Evolutionary conservation across 2,888 invertebrate species (phyloP).

Genomic region (Clanis bilineata): DNA sequence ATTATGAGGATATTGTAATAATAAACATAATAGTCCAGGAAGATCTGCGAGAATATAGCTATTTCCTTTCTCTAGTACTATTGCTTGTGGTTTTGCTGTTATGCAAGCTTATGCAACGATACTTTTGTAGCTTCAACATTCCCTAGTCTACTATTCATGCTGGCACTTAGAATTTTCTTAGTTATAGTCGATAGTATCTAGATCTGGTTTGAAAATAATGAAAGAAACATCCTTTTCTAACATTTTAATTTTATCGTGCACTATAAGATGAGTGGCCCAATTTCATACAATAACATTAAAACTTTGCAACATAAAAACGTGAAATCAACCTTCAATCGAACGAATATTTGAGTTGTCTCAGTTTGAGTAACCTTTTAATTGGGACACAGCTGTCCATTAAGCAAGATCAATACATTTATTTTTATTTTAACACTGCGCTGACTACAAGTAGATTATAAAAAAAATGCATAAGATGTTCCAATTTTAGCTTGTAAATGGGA

Average conservation of each 20-base stretch:
- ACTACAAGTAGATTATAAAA: too few relatives aligned
- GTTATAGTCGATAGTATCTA: background rate
- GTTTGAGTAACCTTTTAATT: too few relatives aligned
- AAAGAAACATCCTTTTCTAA: too few relatives aligned
- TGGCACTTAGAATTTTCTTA: background rate
- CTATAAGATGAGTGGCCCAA: too few relatives aligned
- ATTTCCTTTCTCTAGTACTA: conserved; percentile 10
- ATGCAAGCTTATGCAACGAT: conserved; percentile 1
- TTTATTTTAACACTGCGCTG: too few relatives aligned
- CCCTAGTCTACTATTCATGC: background rate
- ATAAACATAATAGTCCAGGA: conserved; percentile 1
- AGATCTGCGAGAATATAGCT: background rate
- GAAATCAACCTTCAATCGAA: background rate
- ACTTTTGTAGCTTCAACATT: conserved; percentile 5
- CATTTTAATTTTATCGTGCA: too few relatives aligned
- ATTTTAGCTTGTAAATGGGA: too few relatives aligned
- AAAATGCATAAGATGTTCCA: too few relatives aligned
- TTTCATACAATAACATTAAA: too few relatives aligned
- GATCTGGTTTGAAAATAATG: too few relatives aligned
- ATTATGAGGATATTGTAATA: background rate
- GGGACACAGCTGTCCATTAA: background rate
- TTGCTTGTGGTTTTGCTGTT: conserved; percentile 6
- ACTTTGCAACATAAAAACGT: too few relatives aligned
- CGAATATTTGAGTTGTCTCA: background rate
- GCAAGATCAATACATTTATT: too few relatives aligned